A percentile compares a stretch with the other conserved stretches of the same genome.
Evolutionary conservation across 1,140 invertebrate species (phyloP).

Genomic region (Frieseomelitta varia): DNA sequence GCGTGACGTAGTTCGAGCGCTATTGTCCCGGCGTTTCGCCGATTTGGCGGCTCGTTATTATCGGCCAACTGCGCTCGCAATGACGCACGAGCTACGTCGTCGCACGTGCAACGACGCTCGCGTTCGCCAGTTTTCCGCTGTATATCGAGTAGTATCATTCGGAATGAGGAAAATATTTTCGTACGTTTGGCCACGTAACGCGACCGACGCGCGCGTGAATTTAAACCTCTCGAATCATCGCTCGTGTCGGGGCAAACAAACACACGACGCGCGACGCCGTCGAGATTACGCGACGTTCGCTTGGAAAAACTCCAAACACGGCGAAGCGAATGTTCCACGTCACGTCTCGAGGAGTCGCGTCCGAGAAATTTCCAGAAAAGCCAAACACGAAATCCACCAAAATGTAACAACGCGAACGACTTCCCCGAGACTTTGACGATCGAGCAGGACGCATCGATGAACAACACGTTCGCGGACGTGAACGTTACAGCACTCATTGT

Average conservation of each 20-base stretch:
- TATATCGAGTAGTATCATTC: too few relatives aligned
- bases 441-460: too few relatives aligned
- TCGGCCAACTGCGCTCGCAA: conserved; percentile 27
- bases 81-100: conserved; percentile 44
- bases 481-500: too few relatives aligned
- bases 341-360: too few relatives aligned
- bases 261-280: background rate
- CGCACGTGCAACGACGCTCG: conserved; percentile 26
- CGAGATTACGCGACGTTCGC: background rate
- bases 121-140: too few relatives aligned
- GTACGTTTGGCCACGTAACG: background rate
- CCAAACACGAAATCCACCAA: too few relatives aligned
- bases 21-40: conserved; percentile 30
- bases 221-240: background rate
- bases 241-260: conserved; percentile 12
- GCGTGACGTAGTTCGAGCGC: conserved; percentile 32
- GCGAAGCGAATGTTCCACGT: too few relatives aligned
- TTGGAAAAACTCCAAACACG: background rate
- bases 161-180: conserved; percentile 55
- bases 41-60: conserved; percentile 54
- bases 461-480: too few relatives aligned
- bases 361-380: too few relatives aligned
- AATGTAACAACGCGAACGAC: too few relatives aligned
- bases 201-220: conserved; percentile 10
- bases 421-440: too few relatives aligned